Evolutionary conservation across 1,140 invertebrate species (phyloP).

Genomic region (Adelges cooleyi): DNA sequence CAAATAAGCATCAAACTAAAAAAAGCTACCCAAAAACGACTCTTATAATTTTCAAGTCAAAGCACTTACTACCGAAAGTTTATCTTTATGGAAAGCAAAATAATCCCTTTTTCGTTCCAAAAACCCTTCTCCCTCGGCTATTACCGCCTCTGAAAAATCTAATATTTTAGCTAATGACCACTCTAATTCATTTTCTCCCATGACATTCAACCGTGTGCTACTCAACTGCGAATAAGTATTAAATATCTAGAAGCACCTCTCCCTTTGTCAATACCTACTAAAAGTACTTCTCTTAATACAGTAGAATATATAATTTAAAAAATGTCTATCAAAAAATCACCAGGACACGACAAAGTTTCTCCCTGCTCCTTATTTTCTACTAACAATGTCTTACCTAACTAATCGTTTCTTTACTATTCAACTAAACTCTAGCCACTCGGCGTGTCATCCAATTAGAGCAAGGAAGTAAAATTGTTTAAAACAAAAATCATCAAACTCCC

Average conservation of each 20-base stretch:
- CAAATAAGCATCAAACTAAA: neutral
- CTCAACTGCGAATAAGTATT: neutral
- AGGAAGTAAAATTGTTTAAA: constrained; percentile 8
- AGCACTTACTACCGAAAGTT: neutral
- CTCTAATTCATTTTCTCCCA: neutral
- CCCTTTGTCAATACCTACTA: too few relatives aligned
- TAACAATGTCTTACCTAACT: neutral
- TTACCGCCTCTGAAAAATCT: too few relatives aligned
- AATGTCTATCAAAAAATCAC: neutral
- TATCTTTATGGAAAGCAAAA: too few relatives aligned
- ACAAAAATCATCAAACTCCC: neutral
- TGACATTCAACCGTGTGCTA: neutral
- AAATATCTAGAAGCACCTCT: neutral
- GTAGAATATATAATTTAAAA: neutral
- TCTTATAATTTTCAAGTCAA: neutral
- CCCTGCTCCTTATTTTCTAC: neutral
- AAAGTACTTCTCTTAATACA: neutral
- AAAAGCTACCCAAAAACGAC: neutral
- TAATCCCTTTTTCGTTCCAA: neutral
- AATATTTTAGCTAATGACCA: neutral
- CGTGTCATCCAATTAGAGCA: neutral
- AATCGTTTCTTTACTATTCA: neutral
- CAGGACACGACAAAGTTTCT: neutral
- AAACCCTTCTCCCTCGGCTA: neutral
- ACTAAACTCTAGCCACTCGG: neutral